phyloP scores from a whole-genome alignment of 2,888 invertebrate species.

The Drosophila infuscata region DNA sequence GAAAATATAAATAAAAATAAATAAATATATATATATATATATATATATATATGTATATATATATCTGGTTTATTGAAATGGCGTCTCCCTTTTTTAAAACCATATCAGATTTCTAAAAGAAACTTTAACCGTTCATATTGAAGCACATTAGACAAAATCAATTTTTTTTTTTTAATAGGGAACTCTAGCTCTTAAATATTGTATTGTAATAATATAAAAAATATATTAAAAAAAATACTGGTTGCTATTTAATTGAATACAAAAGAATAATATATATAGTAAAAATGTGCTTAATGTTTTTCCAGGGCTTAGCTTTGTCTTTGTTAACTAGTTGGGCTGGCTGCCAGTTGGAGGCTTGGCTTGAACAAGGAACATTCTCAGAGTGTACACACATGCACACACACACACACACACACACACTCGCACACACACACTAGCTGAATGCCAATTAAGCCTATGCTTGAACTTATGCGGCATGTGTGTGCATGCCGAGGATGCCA shows the following conservation, averaged over 20 bases:
- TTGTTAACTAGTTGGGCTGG: neutral
- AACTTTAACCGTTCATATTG: neutral
- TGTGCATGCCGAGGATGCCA: constrained; percentile 2
- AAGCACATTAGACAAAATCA: neutral
- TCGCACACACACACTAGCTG: constrained; percentile 41
- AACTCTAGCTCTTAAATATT: neutral
- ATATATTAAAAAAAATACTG: neutral
- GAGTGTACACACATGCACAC: constrained; percentile 10
- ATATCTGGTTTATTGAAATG: neutral
- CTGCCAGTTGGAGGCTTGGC: neutral
- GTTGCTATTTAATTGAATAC: neutral
- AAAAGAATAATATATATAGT: neutral
- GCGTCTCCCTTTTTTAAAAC: neutral
- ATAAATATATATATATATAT: neutral
- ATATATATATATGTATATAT: neutral
- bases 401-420: neutral
- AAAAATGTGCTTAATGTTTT: neutral
- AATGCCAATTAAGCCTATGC: constrained; percentile 78
- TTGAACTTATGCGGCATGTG: constrained; percentile 50
- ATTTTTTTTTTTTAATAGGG: neutral
- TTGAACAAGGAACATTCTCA: neutral
- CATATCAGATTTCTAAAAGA: neutral
- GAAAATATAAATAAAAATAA: neutral
- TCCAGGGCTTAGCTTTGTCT: neutral
- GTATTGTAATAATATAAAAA: neutral